phyloP scores from a whole-genome alignment of 2,797 vertebrate genomes.

The Nothura maculosa region DNA sequence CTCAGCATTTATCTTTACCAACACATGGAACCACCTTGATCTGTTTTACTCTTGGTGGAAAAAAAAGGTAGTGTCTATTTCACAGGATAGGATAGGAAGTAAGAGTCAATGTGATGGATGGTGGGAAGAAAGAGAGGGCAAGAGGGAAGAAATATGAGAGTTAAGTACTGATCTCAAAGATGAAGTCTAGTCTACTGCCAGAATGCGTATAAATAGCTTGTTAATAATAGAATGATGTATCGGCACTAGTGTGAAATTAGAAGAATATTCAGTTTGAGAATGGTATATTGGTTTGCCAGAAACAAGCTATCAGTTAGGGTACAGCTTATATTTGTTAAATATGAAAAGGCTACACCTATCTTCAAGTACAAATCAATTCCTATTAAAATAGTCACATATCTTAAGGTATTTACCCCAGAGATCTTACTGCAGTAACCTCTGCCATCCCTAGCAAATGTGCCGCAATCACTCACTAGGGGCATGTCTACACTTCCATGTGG shows the following conservation, averaged over 20 bases:
- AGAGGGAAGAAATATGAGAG: conserved; percentile 49
- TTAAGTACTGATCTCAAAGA: conserved; percentile 58
- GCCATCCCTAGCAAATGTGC: neutral
- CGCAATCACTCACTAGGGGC: neutral
- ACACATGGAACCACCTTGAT: conserved; percentile 66
- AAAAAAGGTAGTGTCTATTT: conserved; percentile 70
- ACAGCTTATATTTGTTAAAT: neutral
- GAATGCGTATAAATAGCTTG: conserved; percentile 46
- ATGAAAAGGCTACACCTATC: neutral
- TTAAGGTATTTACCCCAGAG: neutral
- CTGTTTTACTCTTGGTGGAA: conserved; percentile 54
- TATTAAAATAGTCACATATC: neutral
- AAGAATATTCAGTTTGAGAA: neutral
- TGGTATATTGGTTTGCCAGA: neutral
- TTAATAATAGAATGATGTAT: conserved; percentile 29
- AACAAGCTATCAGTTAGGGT: neutral
- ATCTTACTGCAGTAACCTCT: neutral
- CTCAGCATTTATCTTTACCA: conserved; percentile 48
- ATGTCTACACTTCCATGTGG: neutral
- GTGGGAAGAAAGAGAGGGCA: conserved; percentile 60
- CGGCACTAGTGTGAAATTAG: neutral
- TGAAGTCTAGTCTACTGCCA: conserved; percentile 56
- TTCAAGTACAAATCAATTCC: neutral
- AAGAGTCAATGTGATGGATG: conserved; percentile 71
- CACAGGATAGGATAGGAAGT: conserved; percentile 71